Conservation (phyloP, 2,888 invertebrate genomes). For the Buathra laborator region DNA sequence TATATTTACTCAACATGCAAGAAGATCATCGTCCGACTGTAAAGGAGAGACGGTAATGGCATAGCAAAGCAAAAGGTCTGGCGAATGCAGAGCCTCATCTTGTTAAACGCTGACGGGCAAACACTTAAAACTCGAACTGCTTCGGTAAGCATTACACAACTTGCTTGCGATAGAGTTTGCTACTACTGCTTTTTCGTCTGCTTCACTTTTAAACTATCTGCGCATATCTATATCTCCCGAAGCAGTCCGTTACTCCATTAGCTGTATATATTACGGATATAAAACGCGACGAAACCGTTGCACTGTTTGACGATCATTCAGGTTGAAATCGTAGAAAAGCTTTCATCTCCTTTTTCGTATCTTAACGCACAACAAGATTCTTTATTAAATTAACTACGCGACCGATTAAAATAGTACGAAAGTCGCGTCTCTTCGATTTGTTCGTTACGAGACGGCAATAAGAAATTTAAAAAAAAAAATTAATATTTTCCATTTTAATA, state of each 20-base stretch:
- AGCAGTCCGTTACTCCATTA: conserved; percentile 16
- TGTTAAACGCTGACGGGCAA: conserved; percentile 63
- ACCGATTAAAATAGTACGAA: too few relatives aligned
- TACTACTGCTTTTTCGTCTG: conserved; percentile 8
- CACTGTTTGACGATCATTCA: conserved; percentile 24
- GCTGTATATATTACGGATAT: not conserved
- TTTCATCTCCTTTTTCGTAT: not conserved
- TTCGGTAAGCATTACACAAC: conserved; percentile 57
- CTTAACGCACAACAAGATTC: too few relatives aligned
- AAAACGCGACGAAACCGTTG: not conserved
- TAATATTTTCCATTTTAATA: too few relatives aligned
- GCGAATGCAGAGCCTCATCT: conserved; percentile 7
- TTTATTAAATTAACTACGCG: too few relatives aligned
- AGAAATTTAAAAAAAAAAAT: too few relatives aligned
- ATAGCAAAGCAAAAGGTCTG: not conserved
- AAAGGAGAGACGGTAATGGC: conserved; percentile 19
- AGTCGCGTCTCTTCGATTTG: too few relatives aligned
- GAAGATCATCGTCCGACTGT: conserved; percentile 11
- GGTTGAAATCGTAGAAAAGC: conserved; percentile 32
- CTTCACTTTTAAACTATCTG: not conserved
- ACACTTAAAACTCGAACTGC: conserved; percentile 60
- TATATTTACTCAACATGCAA: conserved; percentile 57
- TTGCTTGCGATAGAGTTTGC: conserved; percentile 30
- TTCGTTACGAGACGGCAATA: too few relatives aligned
- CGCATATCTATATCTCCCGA: not conserved